Percentiles rank a stretch among this genome's conserved stretches.
phyloP scores from a whole-genome alignment of 1,140 invertebrate species.

The Drosophila miranda region DNA sequence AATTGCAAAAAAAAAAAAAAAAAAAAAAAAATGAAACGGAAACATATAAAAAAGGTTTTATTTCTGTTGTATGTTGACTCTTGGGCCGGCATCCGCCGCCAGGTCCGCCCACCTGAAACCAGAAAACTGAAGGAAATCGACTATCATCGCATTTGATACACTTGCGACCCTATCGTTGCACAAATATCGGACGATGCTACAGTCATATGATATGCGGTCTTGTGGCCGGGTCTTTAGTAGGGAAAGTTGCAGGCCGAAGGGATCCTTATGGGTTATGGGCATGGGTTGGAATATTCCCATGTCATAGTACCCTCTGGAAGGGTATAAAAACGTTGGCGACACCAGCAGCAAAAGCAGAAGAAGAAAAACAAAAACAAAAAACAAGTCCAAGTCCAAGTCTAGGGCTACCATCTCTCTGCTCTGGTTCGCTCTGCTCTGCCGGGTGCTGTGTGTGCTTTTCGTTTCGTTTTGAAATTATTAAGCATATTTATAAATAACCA shows the following conservation, averaged over 20 bases:
- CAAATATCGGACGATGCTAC: no score
- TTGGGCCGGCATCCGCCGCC: slow-evolving; percentile 45
- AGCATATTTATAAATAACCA: slow-evolving; percentile 51
- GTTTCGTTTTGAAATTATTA: slow-evolving; percentile 56
- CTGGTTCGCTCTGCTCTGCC: not conserved
- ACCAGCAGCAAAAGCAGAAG: slow-evolving; percentile 20
- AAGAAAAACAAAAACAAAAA: slow-evolving; percentile 3
- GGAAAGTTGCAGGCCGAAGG: no score
- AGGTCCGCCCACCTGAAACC: slow-evolving; percentile 66
- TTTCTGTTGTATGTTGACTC: slow-evolving; percentile 23
- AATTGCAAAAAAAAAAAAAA: slow-evolving; percentile 24
- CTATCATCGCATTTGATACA: no score
- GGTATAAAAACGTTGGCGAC: slow-evolving; percentile 49
- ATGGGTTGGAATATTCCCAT: no score
- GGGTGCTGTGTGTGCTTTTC: slow-evolving; percentile 37
- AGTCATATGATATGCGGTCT: no score
- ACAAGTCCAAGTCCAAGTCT: slow-evolving; percentile 73
- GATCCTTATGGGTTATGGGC: no score
- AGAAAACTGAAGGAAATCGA: slow-evolving; percentile 9
- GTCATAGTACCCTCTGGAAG: no score
- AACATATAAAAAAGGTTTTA: slow-evolving; percentile 28
- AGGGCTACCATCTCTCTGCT: slow-evolving; percentile 37
- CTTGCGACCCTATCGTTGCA: no score
- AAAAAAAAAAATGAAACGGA: slow-evolving; percentile 19
- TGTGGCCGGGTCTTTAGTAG: no score